Evolutionary conservation across 1,140 invertebrate species (phyloP).

Genomic region (Drosophila auraria): DNA sequence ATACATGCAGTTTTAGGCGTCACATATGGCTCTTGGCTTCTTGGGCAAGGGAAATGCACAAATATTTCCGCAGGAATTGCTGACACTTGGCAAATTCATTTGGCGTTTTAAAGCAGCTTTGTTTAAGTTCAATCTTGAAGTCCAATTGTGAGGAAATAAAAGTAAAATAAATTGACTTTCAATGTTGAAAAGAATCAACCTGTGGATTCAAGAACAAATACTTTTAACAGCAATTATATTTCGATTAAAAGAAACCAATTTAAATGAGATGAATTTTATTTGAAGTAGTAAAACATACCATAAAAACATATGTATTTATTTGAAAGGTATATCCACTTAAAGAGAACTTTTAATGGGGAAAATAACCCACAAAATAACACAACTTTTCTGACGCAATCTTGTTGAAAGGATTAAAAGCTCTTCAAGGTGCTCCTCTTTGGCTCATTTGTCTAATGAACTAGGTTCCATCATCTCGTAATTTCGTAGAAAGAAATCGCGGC

Average conservation of each 20-base stretch:
- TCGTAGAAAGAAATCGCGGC: not conserved
- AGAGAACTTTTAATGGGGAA: not conserved
- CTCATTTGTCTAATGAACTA: constrained; percentile 46
- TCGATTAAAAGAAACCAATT: too few relatives aligned
- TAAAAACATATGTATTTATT: not conserved
- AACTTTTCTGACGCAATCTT: constrained; percentile 14
- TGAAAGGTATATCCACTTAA: not conserved
- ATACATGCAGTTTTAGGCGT: not conserved
- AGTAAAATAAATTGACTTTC: not conserved
- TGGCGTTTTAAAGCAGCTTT: not conserved
- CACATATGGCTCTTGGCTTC: not conserved
- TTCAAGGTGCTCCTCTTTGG: constrained; percentile 29
- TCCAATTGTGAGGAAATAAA: too few relatives aligned
- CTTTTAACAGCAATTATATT: not conserved
- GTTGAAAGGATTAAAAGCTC: constrained; percentile 15
- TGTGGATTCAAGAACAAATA: not conserved
- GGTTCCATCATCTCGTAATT: constrained; percentile 33
- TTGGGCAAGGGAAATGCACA: constrained; percentile 20
- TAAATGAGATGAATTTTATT: too few relatives aligned
- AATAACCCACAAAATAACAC: not conserved
- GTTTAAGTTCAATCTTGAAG: not conserved
- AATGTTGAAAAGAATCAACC: not conserved
- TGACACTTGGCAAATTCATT: constrained; percentile 12
- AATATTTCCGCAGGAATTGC: constrained; percentile 18
- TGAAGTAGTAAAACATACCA: too few relatives aligned